Base-by-base conservation (phyloP, 1,140 invertebrate species). In the Zeugodacus cucurbitae region DNA sequence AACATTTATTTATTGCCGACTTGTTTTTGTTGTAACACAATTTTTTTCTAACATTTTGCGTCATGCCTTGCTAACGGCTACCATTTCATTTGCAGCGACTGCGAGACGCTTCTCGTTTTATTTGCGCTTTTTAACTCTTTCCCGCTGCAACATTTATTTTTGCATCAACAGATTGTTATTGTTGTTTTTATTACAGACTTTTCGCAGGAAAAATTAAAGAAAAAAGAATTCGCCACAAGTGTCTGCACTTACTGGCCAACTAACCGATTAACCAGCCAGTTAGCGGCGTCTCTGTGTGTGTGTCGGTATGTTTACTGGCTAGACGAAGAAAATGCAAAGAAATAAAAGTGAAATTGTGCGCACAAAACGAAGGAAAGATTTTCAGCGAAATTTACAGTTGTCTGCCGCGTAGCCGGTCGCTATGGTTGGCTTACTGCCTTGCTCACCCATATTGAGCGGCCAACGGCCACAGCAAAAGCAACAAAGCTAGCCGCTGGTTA, bases 161-260 rank as follows among this genome's bases (percentile, higher is more conserved):
- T 74, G 70, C 37, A 67, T 67, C 62, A 67, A 67, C 62, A 67
- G 62, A 67, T 67, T 67, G 62, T 67, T 67, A 67, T 34, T 67
- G 29, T 67, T 67, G 62, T 67, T 14, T 67, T 41, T 74, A 44
- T 74, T 74, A 74, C 6, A 20, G 20, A 22, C 37, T 4, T 74
- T 74, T 2, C 6, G 22, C 4, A 44, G 32, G 20, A 6, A 34
- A 34, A 74, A n/a, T n/a, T n/a, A n/a, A n/a, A n/a, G n/a, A n/a
- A 48, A 48, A 41, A 82, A 54, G 7, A n/a, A 20, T 82, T 54
- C 6, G 44, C 74, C 74, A 26, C 74, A 82, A 82, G 44, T 48
- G 74, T 48, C 74, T 82, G 41, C 44, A 82, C 44, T 82, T 82
- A 82, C 74, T 82, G 74, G 37, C 74, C 74, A 82, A 82, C 74